Base-by-base conservation (phyloP, 2,113 vertebrate genomes). In the Nesogale talazaci region DNA sequence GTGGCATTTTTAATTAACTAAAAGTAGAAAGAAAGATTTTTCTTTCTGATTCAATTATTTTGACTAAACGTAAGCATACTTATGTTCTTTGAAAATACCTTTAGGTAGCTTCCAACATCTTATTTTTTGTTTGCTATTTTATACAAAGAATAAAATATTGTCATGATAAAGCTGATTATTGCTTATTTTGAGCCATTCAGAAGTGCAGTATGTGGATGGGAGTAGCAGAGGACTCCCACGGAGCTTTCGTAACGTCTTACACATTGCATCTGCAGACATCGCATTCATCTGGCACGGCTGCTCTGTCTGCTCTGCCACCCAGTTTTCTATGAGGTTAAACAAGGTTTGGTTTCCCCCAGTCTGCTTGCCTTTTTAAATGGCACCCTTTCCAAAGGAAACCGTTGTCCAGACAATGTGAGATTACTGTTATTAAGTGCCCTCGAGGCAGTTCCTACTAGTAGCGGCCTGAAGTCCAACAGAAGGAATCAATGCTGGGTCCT, bases 1-100 rank as follows among this genome's bases (percentile, higher is more conserved):
- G 61, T 91, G 84, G 12, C 17, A 31, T 88, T 94, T 95, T 94
- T 83, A 87, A 91, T 82, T 91, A 27, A 22, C 31, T 83, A 23
- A 94, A 94, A 57, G 77, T 90, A 65, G 36, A 92, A 94, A 65
- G 6, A 17, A 85, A 25, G 34, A 77, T 75, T 95, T 92, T 4
- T 81, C 29, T 94, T 94, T 38, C 57, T 80, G 57, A 89, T 85
- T 83, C 29, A 86, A 56, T 0, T 27, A 84, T 92, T 81, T 94
- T 56, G n/a, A 92, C 19, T 82, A 67, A 88, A 61, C 46, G 82
- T 15, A 70, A 40, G 31, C 89, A 15, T 75, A 17, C n/a, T 91
- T 78, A 29, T 3, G 12, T 63, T 93, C 27, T 89, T 94, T 92
- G 70, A 88, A 83, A 81, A 31, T 22, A 80, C 78, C 91, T 84